These are phyloP conservation scores for Melanophora roralis DNA, from an alignment of 2,888 invertebrate species.

Conservation along the genomic window DNA sequence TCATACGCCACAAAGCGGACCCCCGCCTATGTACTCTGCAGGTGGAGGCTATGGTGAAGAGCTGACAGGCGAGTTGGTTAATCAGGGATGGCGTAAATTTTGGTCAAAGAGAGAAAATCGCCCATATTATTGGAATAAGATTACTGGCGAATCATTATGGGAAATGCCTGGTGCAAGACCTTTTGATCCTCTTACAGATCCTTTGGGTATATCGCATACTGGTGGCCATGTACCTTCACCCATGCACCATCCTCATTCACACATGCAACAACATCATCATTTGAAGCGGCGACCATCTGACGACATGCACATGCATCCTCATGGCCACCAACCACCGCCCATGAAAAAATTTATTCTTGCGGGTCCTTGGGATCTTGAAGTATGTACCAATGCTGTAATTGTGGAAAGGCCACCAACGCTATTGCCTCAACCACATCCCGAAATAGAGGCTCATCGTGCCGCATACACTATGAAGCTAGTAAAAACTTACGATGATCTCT, in stretches of 20 bases:
- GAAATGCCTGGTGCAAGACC: conserved; percentile 90
- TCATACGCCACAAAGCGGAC: conserved; percentile 76
- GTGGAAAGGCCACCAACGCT: conserved; percentile 89
- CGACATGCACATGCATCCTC: conserved; percentile 74
- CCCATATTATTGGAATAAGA: conserved; percentile 97
- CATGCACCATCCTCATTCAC: conserved; percentile 70
- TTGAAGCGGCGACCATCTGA: conserved; percentile 76
- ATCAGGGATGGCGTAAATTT: conserved; percentile 97
- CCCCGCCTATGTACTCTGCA: conserved; percentile 68
- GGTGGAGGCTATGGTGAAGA: conserved; percentile 75
- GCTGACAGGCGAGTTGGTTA: conserved; percentile 78
- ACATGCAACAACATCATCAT: conserved; percentile 65
- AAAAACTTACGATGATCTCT: conserved; percentile 95
- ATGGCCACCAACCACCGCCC: conserved; percentile 80
- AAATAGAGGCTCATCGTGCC: conserved; percentile 92
- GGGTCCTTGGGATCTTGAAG: conserved; percentile 97
- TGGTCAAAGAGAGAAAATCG: conserved; percentile 97
- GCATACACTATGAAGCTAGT: conserved; percentile 89
- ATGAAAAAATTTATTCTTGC: conserved; percentile 91
- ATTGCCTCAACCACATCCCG: conserved; percentile 95
- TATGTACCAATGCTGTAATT: conserved; percentile 91
- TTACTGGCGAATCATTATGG: conserved; percentile 97
- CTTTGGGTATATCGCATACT: conserved; percentile 80
- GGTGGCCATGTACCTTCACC: conserved; percentile 68
- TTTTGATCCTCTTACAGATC: conserved; percentile 95